A percentile compares a stretch with the other conserved stretches of the same genome.
These are phyloP conservation scores for Diadumene lineata DNA, from an alignment of 92 coral and sea anemone species.

Conservation along the genomic window DNA sequence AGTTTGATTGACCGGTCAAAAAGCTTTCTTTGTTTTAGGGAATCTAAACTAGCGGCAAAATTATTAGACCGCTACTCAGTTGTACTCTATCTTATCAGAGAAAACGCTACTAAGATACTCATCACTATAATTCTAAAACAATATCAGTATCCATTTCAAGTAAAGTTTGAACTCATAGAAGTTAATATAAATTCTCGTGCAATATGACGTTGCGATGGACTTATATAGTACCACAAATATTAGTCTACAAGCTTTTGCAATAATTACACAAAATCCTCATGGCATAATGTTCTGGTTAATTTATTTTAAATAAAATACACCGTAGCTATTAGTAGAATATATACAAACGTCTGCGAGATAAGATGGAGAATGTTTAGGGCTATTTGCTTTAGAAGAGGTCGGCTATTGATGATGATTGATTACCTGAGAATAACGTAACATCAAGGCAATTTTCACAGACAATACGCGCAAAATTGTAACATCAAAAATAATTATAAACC, in stretches of 20 bases:
- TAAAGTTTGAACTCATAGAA: background rate
- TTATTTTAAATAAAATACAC: background rate
- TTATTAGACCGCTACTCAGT: background rate
- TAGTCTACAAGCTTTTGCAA: background rate
- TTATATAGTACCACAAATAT: background rate
- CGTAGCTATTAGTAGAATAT: background rate
- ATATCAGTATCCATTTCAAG: background rate
- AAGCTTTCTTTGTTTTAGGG: background rate
- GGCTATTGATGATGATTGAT: too few species aligned
- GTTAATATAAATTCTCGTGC: too few species aligned
- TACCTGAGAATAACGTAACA: too few species aligned
- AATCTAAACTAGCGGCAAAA: background rate
- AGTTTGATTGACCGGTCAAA: background rate
- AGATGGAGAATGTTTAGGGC: too few species aligned
- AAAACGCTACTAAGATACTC: background rate
- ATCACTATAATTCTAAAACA: background rate
- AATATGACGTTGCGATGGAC: too few species aligned
- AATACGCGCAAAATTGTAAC: too few species aligned
- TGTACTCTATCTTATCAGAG: background rate
- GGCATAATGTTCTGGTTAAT: background rate
- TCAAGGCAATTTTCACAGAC: too few species aligned
- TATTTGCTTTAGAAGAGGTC: too few species aligned
- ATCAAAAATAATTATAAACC: too few species aligned
- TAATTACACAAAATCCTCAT: background rate
- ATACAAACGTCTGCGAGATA: background rate